Percentiles rank a stretch among this genome's conserved stretches.
Conservation (phyloP, 1,140 invertebrate genomes). For the Chironomus striatipennis region DNA sequence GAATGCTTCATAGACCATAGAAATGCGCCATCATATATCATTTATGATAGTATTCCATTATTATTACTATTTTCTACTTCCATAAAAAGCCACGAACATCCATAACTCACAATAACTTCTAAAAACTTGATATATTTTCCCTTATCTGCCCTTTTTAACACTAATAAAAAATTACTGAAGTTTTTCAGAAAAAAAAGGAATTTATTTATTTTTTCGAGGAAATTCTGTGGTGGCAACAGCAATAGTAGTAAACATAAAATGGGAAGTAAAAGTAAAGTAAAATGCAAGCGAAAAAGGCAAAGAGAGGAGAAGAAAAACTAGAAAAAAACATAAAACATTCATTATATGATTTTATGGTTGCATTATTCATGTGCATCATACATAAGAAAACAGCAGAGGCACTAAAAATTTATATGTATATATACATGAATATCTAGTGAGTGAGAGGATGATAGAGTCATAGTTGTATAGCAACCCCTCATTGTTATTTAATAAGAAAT, state of each 20-base stretch:
- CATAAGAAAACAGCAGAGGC: slow-evolving; percentile 7
- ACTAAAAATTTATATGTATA: too few relatives aligned
- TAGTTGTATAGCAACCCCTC: neutral
- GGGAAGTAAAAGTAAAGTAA: slow-evolving; percentile 5
- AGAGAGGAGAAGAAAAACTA: neutral
- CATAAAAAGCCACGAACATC: neutral
- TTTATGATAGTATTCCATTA: too few relatives aligned
- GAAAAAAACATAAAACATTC: slow-evolving; percentile 14
- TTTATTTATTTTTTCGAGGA: slow-evolving; percentile 9
- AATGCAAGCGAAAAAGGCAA: neutral
- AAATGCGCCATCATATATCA: too few relatives aligned
- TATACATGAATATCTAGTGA: neutral
- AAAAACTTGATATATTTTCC: too few relatives aligned
- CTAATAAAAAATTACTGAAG: neutral
- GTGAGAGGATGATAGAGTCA: neutral
- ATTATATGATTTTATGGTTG: slow-evolving; percentile 14
- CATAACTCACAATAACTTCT: neutral
- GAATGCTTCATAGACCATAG: too few relatives aligned
- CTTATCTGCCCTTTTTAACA: slow-evolving; percentile 1
- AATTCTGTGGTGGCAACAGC: neutral
- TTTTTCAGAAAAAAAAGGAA: neutral
- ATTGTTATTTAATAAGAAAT: slow-evolving; percentile 15
- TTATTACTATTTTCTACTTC: too few relatives aligned
- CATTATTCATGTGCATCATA: slow-evolving; percentile 13
- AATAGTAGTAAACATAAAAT: neutral